Evolutionary conservation across 2,888 invertebrate species (phyloP).

Genomic region (Luffia ferchaultella): DNA sequence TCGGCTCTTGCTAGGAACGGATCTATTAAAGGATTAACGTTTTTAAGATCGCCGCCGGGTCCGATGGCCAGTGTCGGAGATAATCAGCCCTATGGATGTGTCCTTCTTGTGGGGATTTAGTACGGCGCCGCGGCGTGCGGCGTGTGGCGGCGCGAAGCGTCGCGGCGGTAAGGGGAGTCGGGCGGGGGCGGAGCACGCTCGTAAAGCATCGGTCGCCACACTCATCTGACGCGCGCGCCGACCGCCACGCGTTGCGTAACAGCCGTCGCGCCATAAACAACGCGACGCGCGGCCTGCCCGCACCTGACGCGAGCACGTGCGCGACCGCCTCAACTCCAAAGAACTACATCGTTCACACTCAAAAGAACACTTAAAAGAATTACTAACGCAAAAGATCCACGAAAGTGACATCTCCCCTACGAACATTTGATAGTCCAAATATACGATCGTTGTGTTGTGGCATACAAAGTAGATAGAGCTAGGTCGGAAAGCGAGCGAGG

Average conservation of each 20-base stretch:
- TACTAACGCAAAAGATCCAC: too few species aligned
- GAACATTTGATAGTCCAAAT: neutral
- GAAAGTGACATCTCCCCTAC: neutral
- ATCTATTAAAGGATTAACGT: conserved; percentile 64
- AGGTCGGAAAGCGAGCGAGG: conserved; percentile 22
- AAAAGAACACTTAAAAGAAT: too few species aligned
- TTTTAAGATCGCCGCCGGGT: conserved; percentile 9
- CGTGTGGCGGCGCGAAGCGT: conserved; percentile 18
- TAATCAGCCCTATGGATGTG: conserved; percentile 37
- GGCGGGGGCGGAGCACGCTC: conserved; percentile 53
- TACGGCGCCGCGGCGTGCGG: conserved; percentile 30
- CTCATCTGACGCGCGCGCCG: conserved; percentile 64
- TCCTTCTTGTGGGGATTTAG: conserved; percentile 59
- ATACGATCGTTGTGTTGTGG: neutral
- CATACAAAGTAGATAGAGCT: neutral
- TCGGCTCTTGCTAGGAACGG: conserved; percentile 37
- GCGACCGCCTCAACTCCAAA: conserved; percentile 16
- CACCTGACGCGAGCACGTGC: conserved; percentile 54
- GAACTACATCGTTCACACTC: too few species aligned
- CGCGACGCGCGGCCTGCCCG: conserved; percentile 45
- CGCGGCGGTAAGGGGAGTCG: conserved; percentile 61
- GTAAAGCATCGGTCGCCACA: conserved; percentile 65
- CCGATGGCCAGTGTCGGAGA: conserved; percentile 48
- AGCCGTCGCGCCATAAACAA: conserved; percentile 55
- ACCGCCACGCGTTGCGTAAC: conserved; percentile 66